Percentiles rank a stretch among this genome's conserved stretches.
phyloP scores from a whole-genome alignment of 2,113 vertebrate genomes.

The Centropus bengalensis region DNA sequence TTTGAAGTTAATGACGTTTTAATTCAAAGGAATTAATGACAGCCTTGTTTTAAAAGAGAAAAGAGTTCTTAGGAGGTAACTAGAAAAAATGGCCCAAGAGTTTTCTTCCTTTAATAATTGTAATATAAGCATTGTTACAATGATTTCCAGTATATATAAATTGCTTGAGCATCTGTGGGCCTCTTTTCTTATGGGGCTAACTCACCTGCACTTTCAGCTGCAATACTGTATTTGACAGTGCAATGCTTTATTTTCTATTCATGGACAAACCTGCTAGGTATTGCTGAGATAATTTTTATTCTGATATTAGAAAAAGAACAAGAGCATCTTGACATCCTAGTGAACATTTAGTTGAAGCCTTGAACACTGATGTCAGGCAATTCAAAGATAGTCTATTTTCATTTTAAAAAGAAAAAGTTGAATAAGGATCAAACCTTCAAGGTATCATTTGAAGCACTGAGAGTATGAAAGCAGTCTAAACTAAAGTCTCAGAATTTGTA shows the following conservation, averaged over 20 bases:
- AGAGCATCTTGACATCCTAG: neutral
- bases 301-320: neutral
- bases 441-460: neutral
- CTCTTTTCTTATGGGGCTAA: neutral
- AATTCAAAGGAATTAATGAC: neutral
- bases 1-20: neutral
- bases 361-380: neutral
- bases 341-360: neutral
- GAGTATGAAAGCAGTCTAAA: neutral
- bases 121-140: neutral
- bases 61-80: neutral
- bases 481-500: neutral
- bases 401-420: neutral
- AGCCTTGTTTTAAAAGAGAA: neutral
- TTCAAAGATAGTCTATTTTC: neutral
- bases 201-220: neutral
- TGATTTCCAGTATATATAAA: neutral
- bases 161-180: neutral
- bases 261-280: neutral
- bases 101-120: neutral
- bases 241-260: neutral
- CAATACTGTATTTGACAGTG: neutral
- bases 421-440: neutral
- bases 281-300: neutral
- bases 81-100: neutral